Percentiles rank a stretch among this genome's conserved stretches.
Evolutionary conservation across 2,888 invertebrate species (phyloP).

Genomic region (Agriopis marginaria): DNA sequence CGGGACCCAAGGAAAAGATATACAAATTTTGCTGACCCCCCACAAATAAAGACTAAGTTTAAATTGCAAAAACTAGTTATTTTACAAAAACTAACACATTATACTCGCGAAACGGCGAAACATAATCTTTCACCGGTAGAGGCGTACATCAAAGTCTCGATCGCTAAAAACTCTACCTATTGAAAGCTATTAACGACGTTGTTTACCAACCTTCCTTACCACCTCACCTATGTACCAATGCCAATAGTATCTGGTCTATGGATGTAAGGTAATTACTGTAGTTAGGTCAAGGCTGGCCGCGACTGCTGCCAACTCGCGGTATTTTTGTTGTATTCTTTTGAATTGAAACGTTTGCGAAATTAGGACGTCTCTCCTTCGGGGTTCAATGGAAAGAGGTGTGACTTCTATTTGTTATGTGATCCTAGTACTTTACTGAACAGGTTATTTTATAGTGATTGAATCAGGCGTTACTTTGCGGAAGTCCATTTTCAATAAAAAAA

Average conservation of each 20-base stretch:
- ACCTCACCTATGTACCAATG: conserved; percentile 47
- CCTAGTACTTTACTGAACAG: too few relatives aligned
- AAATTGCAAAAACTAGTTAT: too few relatives aligned
- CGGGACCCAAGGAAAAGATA: too few relatives aligned
- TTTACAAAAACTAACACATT: too few relatives aligned
- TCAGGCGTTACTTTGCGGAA: too few relatives aligned
- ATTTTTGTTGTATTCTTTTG: conserved; percentile 49
- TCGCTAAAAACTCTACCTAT: conserved; percentile 3
- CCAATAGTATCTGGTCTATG: conserved; percentile 59
- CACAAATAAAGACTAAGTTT: too few relatives aligned
- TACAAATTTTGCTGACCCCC: too few relatives aligned
- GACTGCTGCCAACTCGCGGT: conserved; percentile 61
- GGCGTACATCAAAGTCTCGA: background rate
- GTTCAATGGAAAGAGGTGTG: conserved; percentile 19
- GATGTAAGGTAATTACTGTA: conserved; percentile 62
- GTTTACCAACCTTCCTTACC: conserved; percentile 32
- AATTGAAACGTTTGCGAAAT: conserved; percentile 39
- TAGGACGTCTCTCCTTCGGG: conserved; percentile 17
- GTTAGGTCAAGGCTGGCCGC: conserved; percentile 73
- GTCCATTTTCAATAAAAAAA: too few relatives aligned
- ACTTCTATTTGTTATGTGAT: conserved; percentile 9
- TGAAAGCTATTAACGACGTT: conserved; percentile 14
- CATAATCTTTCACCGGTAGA: background rate
- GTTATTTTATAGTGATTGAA: too few relatives aligned
- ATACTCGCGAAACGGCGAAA: too few relatives aligned